These are phyloP conservation scores for Salarias fasciatus DNA, from an alignment of 2,797 vertebrate species.

Conservation along the genomic window DNA sequence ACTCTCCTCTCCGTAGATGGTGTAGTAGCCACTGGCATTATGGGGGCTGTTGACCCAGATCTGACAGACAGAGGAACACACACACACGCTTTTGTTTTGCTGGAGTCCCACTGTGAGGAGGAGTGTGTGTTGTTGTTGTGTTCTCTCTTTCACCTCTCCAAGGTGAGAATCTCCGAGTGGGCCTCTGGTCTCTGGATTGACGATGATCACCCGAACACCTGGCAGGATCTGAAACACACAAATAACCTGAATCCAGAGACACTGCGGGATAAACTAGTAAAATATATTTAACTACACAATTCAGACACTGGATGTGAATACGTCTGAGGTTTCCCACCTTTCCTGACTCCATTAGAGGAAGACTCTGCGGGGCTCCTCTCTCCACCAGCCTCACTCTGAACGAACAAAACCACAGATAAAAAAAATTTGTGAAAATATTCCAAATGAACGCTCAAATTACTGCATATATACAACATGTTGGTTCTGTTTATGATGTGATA, in stretches of 20 bases:
- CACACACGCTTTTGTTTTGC: background rate
- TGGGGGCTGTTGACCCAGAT: constrained; percentile 98
- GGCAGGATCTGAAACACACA: constrained; percentile 88
- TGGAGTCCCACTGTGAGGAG: background rate
- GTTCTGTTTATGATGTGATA: too few species aligned
- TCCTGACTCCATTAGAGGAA: constrained; percentile 96
- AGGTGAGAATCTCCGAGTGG: constrained; percentile 98
- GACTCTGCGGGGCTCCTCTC: constrained; percentile 96
- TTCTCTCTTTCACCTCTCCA: constrained; percentile 86
- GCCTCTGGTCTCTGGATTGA: constrained; percentile 97
- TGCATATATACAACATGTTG: too few species aligned
- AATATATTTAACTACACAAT: background rate
- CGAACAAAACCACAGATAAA: too few species aligned
- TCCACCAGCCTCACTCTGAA: constrained; percentile 95
- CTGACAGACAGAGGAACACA: constrained; percentile 69
- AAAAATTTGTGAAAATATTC: too few species aligned
- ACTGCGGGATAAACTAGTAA: background rate
- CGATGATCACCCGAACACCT: constrained; percentile 96
- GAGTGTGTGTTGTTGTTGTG: background rate
- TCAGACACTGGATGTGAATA: background rate
- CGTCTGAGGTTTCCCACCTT: constrained; percentile 84
- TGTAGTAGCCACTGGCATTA: constrained; percentile 96
- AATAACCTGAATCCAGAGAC: background rate
- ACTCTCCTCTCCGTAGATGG: constrained; percentile 96
- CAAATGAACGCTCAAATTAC: too few species aligned